Base-by-base conservation (phyloP, 1,140 invertebrate species). In the Lucilia cuprina region DNA sequence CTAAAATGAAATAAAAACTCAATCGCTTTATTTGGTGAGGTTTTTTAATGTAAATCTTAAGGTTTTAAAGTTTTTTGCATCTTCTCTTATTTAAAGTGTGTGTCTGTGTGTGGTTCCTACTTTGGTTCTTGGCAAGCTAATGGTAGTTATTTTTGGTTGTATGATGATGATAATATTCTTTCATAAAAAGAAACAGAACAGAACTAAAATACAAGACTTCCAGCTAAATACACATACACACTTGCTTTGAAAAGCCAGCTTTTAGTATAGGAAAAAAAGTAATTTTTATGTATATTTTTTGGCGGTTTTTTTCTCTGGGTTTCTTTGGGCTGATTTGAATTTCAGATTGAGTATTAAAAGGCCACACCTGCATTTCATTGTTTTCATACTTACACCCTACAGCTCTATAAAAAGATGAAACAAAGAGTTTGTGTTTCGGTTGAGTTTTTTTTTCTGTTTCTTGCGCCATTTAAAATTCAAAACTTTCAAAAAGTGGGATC, bases 311-410 rank as follows among this genome's bases (percentile, higher is more conserved):
- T 60, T 60, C 17, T 14, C 25, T 30, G 25, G 25, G 25, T 30
- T 30, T 70, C 5, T 19, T 19, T 19, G 25, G 25, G 19, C 55
- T 49, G 75, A 78, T 78, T 78, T 78, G 75, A 78, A 78, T 78
- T 78, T 49, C 75, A 41, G 75, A 78, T 78, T 78, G 75, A 41
- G 34, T 78, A 17, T 78, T 78, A 49, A 78, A 78, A 41, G 75
- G 75, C 75, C 75, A 78, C 75, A 78, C 75, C 75, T 78, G 75
- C 75, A 78, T 78, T 78, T 78, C 34, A 78, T 78, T 78, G 75
- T 78, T 78, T 78, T 78, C 75, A 14, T 49, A 41, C 34, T 35
- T 35, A 41, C 17, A 41, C 47, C 75, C 47, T 49, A 41, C 47
- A 41, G 25, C 74, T 25, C 74, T 34, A 8, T 21, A 25, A n/a